These are phyloP conservation scores for Micrastur ruficollis DNA, from an alignment of 2,797 vertebrate species.

Conservation along the genomic window DNA sequence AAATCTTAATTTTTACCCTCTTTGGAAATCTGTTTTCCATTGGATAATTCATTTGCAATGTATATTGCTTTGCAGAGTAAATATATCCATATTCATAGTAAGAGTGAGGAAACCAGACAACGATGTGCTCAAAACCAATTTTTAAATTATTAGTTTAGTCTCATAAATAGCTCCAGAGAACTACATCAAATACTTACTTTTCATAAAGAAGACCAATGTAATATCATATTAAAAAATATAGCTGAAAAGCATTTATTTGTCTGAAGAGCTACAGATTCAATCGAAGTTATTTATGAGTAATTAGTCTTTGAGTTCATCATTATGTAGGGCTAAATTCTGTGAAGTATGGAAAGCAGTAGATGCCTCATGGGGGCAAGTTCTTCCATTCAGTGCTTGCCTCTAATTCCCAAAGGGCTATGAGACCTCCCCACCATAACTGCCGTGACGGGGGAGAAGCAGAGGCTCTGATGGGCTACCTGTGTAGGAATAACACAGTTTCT, in stretches of 20 bases:
- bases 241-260: background rate
- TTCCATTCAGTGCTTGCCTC: background rate
- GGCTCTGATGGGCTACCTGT: background rate
- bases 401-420: background rate
- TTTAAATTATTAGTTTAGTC: background rate
- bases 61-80: background rate
- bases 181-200: background rate
- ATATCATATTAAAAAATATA: background rate
- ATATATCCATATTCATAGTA: background rate
- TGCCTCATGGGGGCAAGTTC: accelerated
- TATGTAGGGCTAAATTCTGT: background rate
- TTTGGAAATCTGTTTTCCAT: background rate
- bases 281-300: background rate
- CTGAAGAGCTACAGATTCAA: background rate
- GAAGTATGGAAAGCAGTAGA: background rate
- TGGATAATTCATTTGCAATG: background rate
- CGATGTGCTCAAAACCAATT: background rate
- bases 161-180: background rate
- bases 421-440: accelerated
- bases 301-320: background rate
- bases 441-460: background rate
- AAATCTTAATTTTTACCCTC: background rate
- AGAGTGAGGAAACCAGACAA: background rate
- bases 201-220: background rate
- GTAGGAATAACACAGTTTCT: background rate